Evolutionary conservation across 2,888 invertebrate genomes (phyloP), one percentile per base, ranked within the genome.

Genomic region (Stenotaenia linearis): DNA sequence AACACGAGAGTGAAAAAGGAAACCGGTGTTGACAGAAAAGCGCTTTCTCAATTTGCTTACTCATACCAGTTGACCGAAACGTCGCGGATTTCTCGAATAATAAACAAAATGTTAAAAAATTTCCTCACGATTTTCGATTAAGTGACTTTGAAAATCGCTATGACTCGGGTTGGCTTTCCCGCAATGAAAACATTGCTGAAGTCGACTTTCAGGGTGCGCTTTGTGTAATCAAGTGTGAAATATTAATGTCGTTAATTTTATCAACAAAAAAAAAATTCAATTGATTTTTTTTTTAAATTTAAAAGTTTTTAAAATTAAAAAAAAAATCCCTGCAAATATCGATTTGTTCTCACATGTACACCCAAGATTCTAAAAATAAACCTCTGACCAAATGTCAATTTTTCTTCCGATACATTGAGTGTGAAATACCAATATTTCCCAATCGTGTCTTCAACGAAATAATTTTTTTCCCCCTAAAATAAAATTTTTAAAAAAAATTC

Each of bases 311-410:
- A n/a, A 45, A 45, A 18, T 4, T 4, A 7, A 45, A 45, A 18
- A 18, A n/a, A n/a, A n/a, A n/a, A n/a, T n/a, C n/a, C n/a, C n/a
- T n/a, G n/a, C n/a, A 18, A 45, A 45, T n/a, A 61, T 61, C 61
- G 61, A 61, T 61, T 61, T 61, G 9, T 23, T 61, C 61, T 23
- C 25, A 61, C 23, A 61, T 25, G 25, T 25, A 61, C n/a, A 61
- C 23, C 15, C 12, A 61, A 61, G 28, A 28, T 61, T 61, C 61
- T 61, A 61, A 61, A 61, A 61, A 61, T 61, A 61, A 61, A 61
- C 61, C 61, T 10, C 61, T 61, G 61, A 61, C 61, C 61, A 61
- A 61, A 61, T 61, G 61, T 61, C 61, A 61, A 61, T 61, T 61
- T 45, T 61, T 61, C 61, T 61, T 23, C 21, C 45, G 45, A 45